Evolutionary conservation across 2,888 invertebrate species (phyloP), one percentile per base, ranked within the genome.

Genomic region (Ligdia adustata): DNA sequence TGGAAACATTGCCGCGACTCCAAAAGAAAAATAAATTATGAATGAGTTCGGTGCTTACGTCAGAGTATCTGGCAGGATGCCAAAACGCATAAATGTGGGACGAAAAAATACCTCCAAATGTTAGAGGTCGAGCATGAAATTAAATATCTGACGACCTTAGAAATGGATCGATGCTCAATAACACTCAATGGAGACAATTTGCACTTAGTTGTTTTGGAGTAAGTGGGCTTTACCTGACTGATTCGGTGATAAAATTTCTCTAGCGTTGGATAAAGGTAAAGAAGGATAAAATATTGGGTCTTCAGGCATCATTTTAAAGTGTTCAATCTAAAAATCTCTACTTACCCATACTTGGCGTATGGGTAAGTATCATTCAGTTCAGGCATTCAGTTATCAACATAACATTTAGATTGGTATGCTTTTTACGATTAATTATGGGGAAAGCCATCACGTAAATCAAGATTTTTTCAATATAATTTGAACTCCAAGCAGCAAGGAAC

Each of bases 21-120:
- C 7, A 39, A 5, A 29, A 34, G 11, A 47, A 65, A 69, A 64
- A 62, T 64, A 63, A 68, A 69, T 73, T 75, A 78, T 82, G 79
- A 82, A 82, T 81, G 77, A 74, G 60, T 64, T 56, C 57, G 57
- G 60, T 51, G 60, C 60, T 73, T 70, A 70, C 72, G 70, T 75
- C 73, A 72, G 52, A 66, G 58, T 45, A 51, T 38, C 68, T 81
- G 86, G 86, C 74, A 34, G n/a, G 12, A 9, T 43, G 75, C 85
- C 85, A 83, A 12, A 9, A 57, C 43, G 58, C 53, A 57, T 60
- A 68, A 56, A 67, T 69, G 75, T 76, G 69, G 71, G 67, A 60
- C 53, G 67, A 68, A 71, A 71, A 71, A 71, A 72, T 60, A 64
- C 31, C 52, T 48, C 53, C 40, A 72, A 82, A 80, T 73, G 73